Evolutionary conservation across 2,888 invertebrate species (phyloP), one percentile per base, ranked within the genome.

Genomic region (Mayetiola destructor): DNA sequence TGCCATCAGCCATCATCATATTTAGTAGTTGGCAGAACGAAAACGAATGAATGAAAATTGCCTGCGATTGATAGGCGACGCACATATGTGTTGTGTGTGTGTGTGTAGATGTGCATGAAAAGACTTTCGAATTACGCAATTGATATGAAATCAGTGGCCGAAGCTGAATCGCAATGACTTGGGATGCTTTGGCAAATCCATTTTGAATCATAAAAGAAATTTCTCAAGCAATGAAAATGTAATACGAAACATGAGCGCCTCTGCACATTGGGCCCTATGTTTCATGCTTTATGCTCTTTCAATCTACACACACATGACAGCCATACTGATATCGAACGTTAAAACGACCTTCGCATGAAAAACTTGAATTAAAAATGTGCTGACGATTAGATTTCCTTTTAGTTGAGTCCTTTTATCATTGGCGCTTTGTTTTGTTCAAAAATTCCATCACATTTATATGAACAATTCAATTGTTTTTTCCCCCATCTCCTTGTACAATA

Each of bases 311-410:
- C n/a, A n/a, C n/a, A n/a, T n/a, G n/a, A n/a, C n/a, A n/a, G n/a
- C n/a, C n/a, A n/a, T n/a, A n/a, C n/a, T n/a, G n/a, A n/a, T n/a
- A n/a, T n/a, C n/a, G 3, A 39, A 10, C 9, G 20, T 39, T 10
- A 36, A 42, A 48, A 16, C 48, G 27, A 48, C 27, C 27, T 27
- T n/a, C 27, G 27, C 27, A 48, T n/a, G n/a, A 3, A 27, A 48
- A 42, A 23, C 42, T 42, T 42, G 27, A 27, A 27, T 27, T 48
- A n/a, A 48, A 27, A 48, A 27, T 48, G 27, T 48, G 48, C 48
- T 48, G 48, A 48, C 48, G 48, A 27, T 48, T 48, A 27, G n/a
- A 48, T 48, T 48, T 27, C 27, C 48, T 48, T 48, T 48, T 16
- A 48, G 23, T 27, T 8, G 29, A 14, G 27, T 27, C 27, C 27